Evolutionary conservation across 2,113 vertebrate genomes (phyloP).

Genomic region (Tachuris rubrigastra): DNA sequence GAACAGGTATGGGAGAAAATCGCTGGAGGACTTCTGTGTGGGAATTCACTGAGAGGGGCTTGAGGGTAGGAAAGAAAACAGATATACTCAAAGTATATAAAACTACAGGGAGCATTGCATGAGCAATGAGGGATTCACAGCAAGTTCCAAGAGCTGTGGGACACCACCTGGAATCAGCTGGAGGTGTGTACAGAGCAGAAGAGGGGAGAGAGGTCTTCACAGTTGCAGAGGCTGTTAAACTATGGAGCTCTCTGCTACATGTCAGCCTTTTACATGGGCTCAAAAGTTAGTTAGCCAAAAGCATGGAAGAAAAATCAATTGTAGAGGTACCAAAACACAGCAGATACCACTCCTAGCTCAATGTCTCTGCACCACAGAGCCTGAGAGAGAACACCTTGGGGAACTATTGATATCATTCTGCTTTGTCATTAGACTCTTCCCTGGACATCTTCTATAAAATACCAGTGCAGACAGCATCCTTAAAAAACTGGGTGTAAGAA

Average conservation of each 20-base stretch:
- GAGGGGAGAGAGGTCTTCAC: background rate
- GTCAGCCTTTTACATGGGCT: background rate
- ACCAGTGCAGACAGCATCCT: background rate
- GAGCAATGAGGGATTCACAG: background rate
- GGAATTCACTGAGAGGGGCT: background rate
- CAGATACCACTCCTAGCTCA: background rate
- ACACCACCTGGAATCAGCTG: background rate
- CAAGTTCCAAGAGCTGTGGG: background rate
- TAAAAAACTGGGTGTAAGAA: background rate
- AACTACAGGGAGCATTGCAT: background rate
- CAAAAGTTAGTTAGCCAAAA: background rate
- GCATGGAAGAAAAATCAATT: background rate
- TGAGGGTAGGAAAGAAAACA: background rate
- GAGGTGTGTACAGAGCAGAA: background rate
- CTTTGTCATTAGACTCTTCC: background rate
- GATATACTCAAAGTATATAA: background rate
- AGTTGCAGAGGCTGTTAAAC: background rate
- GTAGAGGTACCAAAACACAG: background rate
- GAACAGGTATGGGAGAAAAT: background rate
- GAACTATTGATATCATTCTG: background rate
- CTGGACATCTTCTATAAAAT: background rate
- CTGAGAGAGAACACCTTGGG: background rate
- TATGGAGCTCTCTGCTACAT: background rate
- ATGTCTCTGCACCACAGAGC: background rate
- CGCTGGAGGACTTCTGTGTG: background rate